A percentile compares a stretch with the other conserved stretches of the same genome.
Conservation (phyloP, 2,888 invertebrate genomes). For the Noctua pronuba region DNA sequence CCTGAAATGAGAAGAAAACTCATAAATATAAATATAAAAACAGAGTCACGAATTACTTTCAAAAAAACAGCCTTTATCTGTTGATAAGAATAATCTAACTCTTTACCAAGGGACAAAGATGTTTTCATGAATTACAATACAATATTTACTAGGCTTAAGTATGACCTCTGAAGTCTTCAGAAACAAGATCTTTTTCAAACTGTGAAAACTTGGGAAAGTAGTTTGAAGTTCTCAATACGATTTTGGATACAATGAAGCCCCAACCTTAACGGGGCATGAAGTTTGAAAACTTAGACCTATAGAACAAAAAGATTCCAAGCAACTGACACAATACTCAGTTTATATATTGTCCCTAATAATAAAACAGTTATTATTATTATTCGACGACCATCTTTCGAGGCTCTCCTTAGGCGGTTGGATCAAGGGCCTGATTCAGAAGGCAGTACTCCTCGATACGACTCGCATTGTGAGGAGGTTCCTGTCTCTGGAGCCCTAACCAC, state of each 20-base stretch:
- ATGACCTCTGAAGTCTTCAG: background rate
- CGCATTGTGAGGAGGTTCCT: no score
- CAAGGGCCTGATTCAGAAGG: no score
- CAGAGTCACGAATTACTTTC: background rate
- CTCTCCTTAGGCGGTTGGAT: no score
- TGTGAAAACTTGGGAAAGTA: slow-evolving; percentile 12
- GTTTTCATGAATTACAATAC: background rate
- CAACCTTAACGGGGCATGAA: slow-evolving; percentile 5
- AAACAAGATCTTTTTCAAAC: slow-evolving; percentile 2
- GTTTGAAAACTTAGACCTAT: slow-evolving; percentile 19
- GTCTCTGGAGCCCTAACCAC: no score
- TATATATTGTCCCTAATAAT: slow-evolving; percentile 27
- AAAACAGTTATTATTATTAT: no score
- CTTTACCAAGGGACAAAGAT: background rate
- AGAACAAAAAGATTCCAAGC: slow-evolving; percentile 28
- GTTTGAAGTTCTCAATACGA: slow-evolving; percentile 30
- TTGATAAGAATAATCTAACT: background rate
- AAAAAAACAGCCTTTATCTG: background rate
- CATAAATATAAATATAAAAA: background rate
- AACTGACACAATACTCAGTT: slow-evolving; percentile 5
- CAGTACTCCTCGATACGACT: no score
- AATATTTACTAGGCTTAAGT: slow-evolving; percentile 3
- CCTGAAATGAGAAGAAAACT: slow-evolving; percentile 80
- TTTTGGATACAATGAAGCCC: slow-evolving; percentile 23
- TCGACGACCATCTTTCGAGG: no score